Evolutionary conservation across 2,888 invertebrate genomes (phyloP).

Genomic region (Mactromeris polynyma): DNA sequence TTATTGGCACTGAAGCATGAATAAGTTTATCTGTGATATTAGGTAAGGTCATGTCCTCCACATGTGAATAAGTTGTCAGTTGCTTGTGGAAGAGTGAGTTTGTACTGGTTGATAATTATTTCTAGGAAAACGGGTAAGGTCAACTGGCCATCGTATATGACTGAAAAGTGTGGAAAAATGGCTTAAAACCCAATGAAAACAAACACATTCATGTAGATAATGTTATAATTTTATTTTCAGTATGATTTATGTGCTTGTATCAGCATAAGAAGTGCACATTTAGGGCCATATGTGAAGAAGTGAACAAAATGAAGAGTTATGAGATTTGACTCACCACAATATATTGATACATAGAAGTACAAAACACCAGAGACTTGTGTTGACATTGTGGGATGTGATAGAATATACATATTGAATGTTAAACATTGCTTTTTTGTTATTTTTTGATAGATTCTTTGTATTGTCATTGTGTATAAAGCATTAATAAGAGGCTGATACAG

Average conservation of each 20-base stretch:
- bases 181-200: too few relatives aligned
- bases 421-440: not conserved
- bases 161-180: too few relatives aligned
- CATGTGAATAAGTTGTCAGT: not conserved
- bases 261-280: conserved; percentile 58
- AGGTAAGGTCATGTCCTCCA: not conserved
- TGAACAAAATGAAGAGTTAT: not conserved
- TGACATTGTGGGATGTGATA: not conserved
- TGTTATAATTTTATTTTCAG: conserved; percentile 47
- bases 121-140: too few relatives aligned
- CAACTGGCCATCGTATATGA: too few relatives aligned
- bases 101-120: too few relatives aligned
- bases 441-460: not conserved
- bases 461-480: not conserved
- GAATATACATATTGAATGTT: not conserved
- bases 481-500: not conserved
- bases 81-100: too few relatives aligned
- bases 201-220: too few relatives aligned
- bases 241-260: conserved; percentile 65
- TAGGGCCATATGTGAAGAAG: too few relatives aligned
- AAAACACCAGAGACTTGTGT: not conserved
- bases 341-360: not conserved
- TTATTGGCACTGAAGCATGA: too few relatives aligned
- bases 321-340: not conserved
- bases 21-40: too few relatives aligned